Evolutionary conservation across 2,888 invertebrate species (phyloP).

Genomic region (Papilio demoleus): DNA sequence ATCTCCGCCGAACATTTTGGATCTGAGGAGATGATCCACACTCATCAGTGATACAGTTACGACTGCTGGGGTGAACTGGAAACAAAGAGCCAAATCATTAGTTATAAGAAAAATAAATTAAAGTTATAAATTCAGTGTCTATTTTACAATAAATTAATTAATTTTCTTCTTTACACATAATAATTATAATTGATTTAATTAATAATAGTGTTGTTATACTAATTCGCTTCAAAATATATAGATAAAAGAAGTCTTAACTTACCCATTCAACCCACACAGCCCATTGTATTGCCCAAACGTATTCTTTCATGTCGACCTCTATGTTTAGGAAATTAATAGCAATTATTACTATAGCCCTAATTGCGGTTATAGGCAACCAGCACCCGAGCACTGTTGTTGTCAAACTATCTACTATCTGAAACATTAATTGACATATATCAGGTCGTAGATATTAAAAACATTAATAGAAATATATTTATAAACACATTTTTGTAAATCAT

Average conservation of each 20-base stretch:
- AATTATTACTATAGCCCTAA: slow-evolving; percentile 63
- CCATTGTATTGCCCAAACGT: slow-evolving; percentile 56
- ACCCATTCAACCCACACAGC: slow-evolving; percentile 68
- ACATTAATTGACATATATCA: background rate
- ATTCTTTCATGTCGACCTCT: slow-evolving; percentile 50
- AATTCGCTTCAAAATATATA: too few relatives aligned
- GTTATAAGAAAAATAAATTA: too few relatives aligned
- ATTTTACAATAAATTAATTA: too few relatives aligned
- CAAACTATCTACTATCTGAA: slow-evolving; percentile 36
- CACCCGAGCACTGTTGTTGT: slow-evolving; percentile 62
- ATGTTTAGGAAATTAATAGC: slow-evolving; percentile 52
- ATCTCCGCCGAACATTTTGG: slow-evolving; percentile 49
- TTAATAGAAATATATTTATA: too few relatives aligned
- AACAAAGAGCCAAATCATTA: background rate
- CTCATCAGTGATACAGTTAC: slow-evolving; percentile 55
- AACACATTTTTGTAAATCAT: too few relatives aligned
- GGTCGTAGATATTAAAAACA: background rate
- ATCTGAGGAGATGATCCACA: slow-evolving; percentile 55
- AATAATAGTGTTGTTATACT: too few relatives aligned
- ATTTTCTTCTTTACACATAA: too few relatives aligned
- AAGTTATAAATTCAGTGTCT: too few relatives aligned
- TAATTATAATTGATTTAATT: too few relatives aligned
- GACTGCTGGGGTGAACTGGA: slow-evolving; percentile 49
- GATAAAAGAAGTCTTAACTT: slow-evolving; percentile 38
- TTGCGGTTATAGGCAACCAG: slow-evolving; percentile 70